Conservation (phyloP, 2,888 invertebrate genomes). For the Mesoligia furuncula region DNA sequence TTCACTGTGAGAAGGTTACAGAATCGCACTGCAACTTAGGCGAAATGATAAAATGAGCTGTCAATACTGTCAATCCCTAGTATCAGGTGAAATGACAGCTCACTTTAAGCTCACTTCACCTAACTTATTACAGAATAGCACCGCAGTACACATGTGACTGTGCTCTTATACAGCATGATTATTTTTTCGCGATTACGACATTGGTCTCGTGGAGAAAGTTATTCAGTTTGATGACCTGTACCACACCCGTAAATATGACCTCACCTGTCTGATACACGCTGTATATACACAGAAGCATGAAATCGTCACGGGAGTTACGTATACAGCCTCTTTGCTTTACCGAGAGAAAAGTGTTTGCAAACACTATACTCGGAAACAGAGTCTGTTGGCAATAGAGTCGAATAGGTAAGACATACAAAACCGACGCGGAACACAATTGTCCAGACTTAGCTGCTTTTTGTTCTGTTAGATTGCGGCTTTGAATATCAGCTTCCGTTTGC, state of each 20-base stretch:
- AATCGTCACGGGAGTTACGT: background rate
- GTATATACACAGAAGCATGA: background rate
- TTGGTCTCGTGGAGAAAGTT: background rate
- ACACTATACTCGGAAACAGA: too few relatives aligned
- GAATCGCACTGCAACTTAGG: too few relatives aligned
- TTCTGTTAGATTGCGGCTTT: conserved; percentile 23
- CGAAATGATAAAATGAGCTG: too few relatives aligned
- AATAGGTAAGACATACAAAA: background rate
- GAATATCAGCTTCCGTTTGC: conserved; percentile 19
- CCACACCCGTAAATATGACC: background rate
- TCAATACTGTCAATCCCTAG: too few relatives aligned
- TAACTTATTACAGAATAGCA: too few relatives aligned
- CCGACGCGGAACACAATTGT: conserved; percentile 18
- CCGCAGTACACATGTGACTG: background rate
- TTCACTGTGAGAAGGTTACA: too few relatives aligned
- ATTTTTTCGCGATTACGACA: background rate
- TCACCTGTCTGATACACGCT: background rate
- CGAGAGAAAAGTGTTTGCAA: too few relatives aligned
- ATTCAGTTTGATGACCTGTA: background rate
- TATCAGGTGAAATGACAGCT: too few relatives aligned
- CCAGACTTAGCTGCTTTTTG: conserved; percentile 25
- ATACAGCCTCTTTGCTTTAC: too few relatives aligned
- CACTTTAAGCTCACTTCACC: too few relatives aligned
- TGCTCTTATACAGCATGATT: background rate
- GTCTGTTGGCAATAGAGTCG: too few relatives aligned